Evolutionary conservation across 2,797 vertebrate genomes (phyloP).

Genomic region (Chloroceryle amazona): DNA sequence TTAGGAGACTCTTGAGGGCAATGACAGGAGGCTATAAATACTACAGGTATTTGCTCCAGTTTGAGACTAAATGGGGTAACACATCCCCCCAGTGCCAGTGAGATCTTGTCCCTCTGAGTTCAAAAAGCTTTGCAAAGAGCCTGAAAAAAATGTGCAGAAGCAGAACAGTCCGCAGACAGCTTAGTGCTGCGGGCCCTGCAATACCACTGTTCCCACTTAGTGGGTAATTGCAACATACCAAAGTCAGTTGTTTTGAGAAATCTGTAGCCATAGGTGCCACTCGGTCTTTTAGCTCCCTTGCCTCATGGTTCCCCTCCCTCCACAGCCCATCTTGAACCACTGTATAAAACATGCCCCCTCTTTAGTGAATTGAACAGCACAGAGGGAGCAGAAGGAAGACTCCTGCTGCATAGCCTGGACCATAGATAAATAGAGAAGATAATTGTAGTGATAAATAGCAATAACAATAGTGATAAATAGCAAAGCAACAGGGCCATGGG

Average conservation of each 20-base stretch:
- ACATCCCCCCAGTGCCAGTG: background rate
- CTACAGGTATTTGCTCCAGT: background rate
- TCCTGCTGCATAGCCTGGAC: background rate
- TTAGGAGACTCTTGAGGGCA: background rate
- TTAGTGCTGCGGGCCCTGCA: background rate
- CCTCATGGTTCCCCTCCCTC: background rate
- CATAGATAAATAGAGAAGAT: background rate
- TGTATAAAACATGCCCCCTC: background rate
- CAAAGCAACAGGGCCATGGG: background rate
- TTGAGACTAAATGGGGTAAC: background rate
- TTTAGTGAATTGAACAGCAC: background rate
- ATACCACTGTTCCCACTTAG: background rate
- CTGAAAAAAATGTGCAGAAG: background rate
- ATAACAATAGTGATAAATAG: background rate
- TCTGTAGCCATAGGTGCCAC: background rate
- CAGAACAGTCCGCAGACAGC: background rate
- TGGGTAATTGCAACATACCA: background rate
- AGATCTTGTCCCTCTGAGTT: background rate
- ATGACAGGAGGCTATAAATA: background rate
- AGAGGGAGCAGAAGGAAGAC: background rate
- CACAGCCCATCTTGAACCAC: background rate
- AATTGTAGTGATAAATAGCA: background rate
- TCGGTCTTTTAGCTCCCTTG: background rate
- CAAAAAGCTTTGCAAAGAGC: background rate
- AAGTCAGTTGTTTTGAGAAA: background rate